A percentile compares a stretch with the other conserved stretches of the same genome.
Conservation (phyloP, 2,797 vertebrate species). For the Etheostoma perlongum region DNA sequence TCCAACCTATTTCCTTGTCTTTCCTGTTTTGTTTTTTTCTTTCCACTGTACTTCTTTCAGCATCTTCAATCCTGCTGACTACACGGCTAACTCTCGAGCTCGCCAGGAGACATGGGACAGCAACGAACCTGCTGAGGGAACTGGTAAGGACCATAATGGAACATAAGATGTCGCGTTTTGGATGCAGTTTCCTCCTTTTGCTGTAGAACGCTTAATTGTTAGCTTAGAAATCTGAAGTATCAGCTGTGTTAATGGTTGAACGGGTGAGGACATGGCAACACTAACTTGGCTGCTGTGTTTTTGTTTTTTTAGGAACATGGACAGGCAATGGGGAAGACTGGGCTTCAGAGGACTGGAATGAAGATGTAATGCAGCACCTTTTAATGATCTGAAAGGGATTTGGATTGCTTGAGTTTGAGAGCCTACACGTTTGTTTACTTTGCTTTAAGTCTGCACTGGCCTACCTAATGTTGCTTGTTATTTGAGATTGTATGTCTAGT, state of each 20-base stretch:
- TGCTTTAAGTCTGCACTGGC: not conserved
- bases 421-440: not conserved
- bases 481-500: not conserved
- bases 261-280: not conserved
- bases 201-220: not conserved
- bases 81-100: constrained; percentile 84
- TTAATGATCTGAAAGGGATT: constrained; percentile 4
- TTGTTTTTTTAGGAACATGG: constrained; percentile 85
- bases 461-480: not conserved
- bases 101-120: constrained; percentile 89
- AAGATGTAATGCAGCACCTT: constrained; percentile 90
- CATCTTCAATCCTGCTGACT: constrained; percentile 96
- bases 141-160: constrained; percentile 78
- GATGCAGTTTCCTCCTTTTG: not conserved
- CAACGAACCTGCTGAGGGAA: constrained; percentile 88
- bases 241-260: not conserved
- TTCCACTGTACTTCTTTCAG: constrained; percentile 70
- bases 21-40: not conserved
- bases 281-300: constrained; percentile 28
- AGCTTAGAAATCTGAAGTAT: not conserved
- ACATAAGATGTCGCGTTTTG: not conserved
- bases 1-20: not conserved
- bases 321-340: constrained; percentile 93
- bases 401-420: not conserved
- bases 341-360: constrained; percentile 96